Percentiles rank a stretch among this genome's conserved stretches.
These are phyloP conservation scores for Leptatherina wallacei DNA, from an alignment of 2,797 vertebrate genomes.

Conservation along the genomic window DNA sequence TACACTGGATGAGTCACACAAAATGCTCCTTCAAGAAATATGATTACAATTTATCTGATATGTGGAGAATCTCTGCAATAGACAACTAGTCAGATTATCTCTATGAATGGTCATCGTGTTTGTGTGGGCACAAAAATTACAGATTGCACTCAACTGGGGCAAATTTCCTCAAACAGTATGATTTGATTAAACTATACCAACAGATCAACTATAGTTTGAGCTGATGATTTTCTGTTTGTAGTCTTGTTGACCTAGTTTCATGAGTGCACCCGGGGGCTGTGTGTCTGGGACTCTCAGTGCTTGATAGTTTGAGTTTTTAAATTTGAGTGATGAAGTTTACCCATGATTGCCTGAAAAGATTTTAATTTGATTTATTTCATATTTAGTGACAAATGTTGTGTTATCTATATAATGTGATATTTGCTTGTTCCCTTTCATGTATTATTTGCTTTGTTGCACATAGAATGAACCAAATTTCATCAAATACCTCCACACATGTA, in stretches of 20 bases:
- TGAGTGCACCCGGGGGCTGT: conserved; percentile 24
- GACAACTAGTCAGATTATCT: conserved; percentile 6
- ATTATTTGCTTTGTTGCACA: neutral
- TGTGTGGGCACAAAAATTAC: conserved; percentile 9
- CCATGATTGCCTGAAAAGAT: neutral
- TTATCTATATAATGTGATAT: neutral
- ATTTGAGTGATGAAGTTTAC: conserved; percentile 3
- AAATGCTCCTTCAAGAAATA: conserved; percentile 6
- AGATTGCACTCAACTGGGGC: conserved; percentile 7
- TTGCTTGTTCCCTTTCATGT: neutral
- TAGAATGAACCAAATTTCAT: neutral
- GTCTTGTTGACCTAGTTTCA: conserved; percentile 55
- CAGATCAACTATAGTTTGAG: conserved; percentile 22
- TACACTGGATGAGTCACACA: neutral
- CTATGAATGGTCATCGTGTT: conserved; percentile 1
- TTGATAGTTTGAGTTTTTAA: conserved; percentile 4
- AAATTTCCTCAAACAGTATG: conserved; percentile 10
- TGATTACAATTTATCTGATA: conserved; percentile 12
- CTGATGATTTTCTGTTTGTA: conserved; percentile 38
- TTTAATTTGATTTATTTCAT: neutral
- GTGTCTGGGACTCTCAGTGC: conserved; percentile 21
- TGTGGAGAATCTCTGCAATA: neutral
- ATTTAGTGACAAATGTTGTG: neutral
- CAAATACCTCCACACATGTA: neutral
- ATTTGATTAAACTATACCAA: conserved; percentile 18